Conservation (phyloP, 2,888 invertebrate genomes). For the Apodemia zela region DNA sequence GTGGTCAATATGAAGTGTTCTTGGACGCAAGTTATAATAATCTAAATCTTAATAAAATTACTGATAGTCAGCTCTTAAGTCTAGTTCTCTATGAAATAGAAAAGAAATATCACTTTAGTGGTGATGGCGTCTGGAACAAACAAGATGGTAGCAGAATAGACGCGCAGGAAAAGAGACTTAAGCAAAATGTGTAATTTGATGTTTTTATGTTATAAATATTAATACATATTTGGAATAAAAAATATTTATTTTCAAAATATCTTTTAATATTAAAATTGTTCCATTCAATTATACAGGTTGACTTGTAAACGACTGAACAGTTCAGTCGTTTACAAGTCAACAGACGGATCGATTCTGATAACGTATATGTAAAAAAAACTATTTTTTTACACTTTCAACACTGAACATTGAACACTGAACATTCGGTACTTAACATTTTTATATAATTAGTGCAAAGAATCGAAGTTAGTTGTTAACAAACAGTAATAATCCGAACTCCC, state of each 20-base stretch:
- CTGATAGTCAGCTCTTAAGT: conserved; percentile 79
- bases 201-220: background rate
- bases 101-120: conserved; percentile 86
- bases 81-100: conserved; percentile 86
- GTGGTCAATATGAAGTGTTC: conserved; percentile 25
- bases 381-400: too few relatives aligned
- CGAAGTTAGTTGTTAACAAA: too few relatives aligned
- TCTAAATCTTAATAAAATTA: conserved; percentile 46
- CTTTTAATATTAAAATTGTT: too few relatives aligned
- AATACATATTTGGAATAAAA: background rate
- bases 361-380: too few relatives aligned
- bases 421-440: too few relatives aligned
- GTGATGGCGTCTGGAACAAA: conserved; percentile 85
- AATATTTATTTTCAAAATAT: background rate
- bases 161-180: conserved; percentile 29
- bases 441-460: too few relatives aligned
- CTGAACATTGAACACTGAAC: too few relatives aligned
- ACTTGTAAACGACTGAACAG: too few relatives aligned
- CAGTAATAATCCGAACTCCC: too few relatives aligned
- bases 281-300: too few relatives aligned
- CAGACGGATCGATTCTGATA: too few relatives aligned
- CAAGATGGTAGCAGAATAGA: conserved; percentile 45
- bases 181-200: conserved; percentile 18
- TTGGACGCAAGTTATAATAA: conserved; percentile 44
- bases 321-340: too few relatives aligned